Conservation (phyloP, 2,797 vertebrate species). For the Alectoris magna region DNA sequence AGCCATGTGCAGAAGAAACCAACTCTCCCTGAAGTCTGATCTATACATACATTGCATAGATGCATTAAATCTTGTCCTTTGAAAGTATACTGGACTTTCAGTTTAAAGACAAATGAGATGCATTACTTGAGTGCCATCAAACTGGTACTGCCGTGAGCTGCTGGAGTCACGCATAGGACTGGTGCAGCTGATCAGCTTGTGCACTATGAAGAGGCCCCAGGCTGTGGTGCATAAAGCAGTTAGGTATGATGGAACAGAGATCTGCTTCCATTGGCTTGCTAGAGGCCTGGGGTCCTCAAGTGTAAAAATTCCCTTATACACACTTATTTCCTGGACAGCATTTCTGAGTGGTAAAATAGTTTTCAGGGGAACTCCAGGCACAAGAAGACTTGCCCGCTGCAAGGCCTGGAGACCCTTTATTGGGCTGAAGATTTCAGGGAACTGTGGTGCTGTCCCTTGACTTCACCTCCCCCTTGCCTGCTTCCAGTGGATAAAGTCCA, state of each 20-base stretch:
- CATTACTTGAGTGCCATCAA: not conserved
- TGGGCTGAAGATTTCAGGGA: not conserved
- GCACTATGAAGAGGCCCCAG: not conserved
- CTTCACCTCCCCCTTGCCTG: not conserved
- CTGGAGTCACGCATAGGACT: not conserved
- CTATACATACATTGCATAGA: not conserved
- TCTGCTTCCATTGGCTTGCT: not conserved
- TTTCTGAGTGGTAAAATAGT: not conserved
- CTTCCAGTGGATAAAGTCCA: not conserved
- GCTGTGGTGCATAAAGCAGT: not conserved
- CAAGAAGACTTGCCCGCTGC: rapidly evolving
- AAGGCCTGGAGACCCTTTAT: not conserved
- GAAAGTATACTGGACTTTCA: not conserved
- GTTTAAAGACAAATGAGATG: not conserved
- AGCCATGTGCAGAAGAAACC: not conserved
- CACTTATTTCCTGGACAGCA: not conserved
- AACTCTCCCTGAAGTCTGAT: not conserved
- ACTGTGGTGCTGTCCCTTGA: not conserved
- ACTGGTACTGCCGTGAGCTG: rapidly evolving
- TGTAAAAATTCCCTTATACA: not conserved
- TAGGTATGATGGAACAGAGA: not conserved
- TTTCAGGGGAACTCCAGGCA: not conserved
- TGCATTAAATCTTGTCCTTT: not conserved
- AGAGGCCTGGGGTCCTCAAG: not conserved
- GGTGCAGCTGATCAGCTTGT: not conserved